phyloP scores from a whole-genome alignment of 2,113 vertebrate genomes.

The Ceyx melanurus region DNA sequence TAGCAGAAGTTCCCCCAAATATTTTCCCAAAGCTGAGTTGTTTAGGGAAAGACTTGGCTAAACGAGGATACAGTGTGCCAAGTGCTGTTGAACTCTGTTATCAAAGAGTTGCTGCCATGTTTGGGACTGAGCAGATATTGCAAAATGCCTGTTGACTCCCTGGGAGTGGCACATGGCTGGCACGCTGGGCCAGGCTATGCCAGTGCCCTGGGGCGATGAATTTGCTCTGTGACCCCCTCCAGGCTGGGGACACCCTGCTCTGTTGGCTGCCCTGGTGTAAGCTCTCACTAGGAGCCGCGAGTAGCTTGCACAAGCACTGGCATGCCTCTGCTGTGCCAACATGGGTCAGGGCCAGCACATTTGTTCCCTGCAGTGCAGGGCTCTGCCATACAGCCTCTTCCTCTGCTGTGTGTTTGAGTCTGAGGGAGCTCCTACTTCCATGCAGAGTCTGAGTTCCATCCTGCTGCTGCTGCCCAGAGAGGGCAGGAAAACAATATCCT shows the following conservation, averaged over 20 bases:
- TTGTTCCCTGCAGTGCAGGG: fast-evolving
- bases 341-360: background rate
- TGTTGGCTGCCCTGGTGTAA: fast-evolving
- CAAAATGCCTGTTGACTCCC: background rate
- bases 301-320: background rate
- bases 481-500: background rate
- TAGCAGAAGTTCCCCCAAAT: slow-evolving; percentile 36
- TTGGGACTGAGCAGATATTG: slow-evolving; percentile 25
- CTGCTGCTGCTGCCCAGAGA: fast-evolving
- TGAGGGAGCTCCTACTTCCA: fast-evolving
- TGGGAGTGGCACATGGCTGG: background rate
- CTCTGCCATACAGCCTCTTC: background rate
- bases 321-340: background rate
- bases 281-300: background rate
- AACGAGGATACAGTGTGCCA: background rate
- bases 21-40: background rate
- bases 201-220: fast-evolving
- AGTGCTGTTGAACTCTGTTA: background rate
- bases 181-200: background rate
- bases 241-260: background rate
- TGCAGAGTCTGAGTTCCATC: background rate
- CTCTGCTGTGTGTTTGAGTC: fast-evolving
- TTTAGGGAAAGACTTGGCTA: background rate
- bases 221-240: background rate
- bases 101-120: background rate